phyloP scores from a whole-genome alignment of 1,140 invertebrate genomes.

The Drosophila takahashii region DNA sequence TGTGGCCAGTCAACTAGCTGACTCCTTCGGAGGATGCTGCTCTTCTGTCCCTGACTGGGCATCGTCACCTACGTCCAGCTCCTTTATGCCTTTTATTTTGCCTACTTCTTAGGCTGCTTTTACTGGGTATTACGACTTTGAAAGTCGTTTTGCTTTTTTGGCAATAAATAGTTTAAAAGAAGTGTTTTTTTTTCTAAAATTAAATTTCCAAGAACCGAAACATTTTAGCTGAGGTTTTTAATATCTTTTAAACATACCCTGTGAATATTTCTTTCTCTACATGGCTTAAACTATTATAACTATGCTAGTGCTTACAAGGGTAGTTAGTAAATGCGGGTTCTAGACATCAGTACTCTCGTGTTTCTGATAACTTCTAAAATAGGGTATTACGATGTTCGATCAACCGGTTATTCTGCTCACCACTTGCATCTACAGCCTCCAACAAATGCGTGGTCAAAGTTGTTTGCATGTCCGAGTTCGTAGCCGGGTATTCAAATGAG shows the following conservation, averaged over 20 bases:
- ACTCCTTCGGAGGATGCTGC: constrained; percentile 4
- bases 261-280: too few relatives aligned
- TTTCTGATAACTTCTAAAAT: not conserved
- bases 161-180: too few relatives aligned
- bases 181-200: too few relatives aligned
- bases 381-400: not conserved
- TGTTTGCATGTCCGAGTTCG: constrained; percentile 55
- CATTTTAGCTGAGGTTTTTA: too few relatives aligned
- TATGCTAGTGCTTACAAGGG: too few relatives aligned
- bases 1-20: constrained; percentile 62
- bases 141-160: not conserved
- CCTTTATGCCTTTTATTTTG: not conserved
- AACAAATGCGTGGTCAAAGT: constrained; percentile 81
- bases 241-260: too few relatives aligned
- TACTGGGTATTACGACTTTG: not conserved
- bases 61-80: constrained; percentile 32
- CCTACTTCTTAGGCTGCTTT: not conserved
- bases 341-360: too few relatives aligned
- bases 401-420: not conserved
- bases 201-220: too few relatives aligned
- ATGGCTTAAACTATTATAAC: too few relatives aligned
- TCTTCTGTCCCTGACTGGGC: constrained; percentile 32
- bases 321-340: not conserved
- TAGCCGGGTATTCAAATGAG: constrained; percentile 77
- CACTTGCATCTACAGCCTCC: constrained; percentile 28